These are phyloP conservation scores for Drosophila bocqueti DNA, from an alignment of 1,140 invertebrate species.

Conservation along the genomic window DNA sequence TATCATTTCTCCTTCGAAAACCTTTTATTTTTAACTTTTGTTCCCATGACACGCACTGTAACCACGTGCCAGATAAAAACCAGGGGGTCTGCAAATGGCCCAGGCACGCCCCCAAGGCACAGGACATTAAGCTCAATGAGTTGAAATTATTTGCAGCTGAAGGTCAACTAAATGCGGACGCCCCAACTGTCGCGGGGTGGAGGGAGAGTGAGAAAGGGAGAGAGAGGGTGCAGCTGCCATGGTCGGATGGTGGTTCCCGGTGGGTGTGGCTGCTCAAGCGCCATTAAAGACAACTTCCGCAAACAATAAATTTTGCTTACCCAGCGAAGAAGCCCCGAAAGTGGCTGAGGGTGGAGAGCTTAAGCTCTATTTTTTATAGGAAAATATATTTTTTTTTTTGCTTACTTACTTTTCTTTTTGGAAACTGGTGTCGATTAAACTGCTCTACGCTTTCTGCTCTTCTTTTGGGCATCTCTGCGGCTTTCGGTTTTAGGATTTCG, in stretches of 20 bases:
- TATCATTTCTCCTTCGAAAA: not conserved
- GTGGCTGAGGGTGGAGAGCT: constrained; percentile 9
- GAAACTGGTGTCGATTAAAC: constrained; percentile 58
- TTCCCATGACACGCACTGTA: constrained; percentile 21
- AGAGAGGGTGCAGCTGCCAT: not conserved
- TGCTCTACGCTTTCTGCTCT: constrained; percentile 38
- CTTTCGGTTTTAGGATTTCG: constrained; percentile 23
- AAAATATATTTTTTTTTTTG: constrained; percentile 12
- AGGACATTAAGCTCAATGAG: constrained; percentile 81
- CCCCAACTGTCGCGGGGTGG: constrained; percentile 12
- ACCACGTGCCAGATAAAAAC: constrained; percentile 22
- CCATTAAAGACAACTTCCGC: constrained; percentile 82
- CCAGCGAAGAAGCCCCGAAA: constrained; percentile 52
- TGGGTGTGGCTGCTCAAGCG: constrained; percentile 52
- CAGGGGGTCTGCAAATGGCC: constrained; percentile 32
- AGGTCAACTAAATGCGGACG: constrained; percentile 67
- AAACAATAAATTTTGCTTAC: constrained; percentile 74
- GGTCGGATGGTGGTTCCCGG: not conserved
- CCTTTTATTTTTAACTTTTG: not conserved
- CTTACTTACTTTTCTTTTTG: constrained; percentile 11
- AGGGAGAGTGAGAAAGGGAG: not conserved
- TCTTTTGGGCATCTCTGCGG: constrained; percentile 7
- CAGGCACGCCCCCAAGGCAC: constrained; percentile 40
- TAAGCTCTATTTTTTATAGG: constrained; percentile 41
- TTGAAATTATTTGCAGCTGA: constrained; percentile 80